Percentiles rank a stretch among this genome's conserved stretches.
Conservation (phyloP, 64 coral and sea anemone species). For the Porites lutea region DNA sequence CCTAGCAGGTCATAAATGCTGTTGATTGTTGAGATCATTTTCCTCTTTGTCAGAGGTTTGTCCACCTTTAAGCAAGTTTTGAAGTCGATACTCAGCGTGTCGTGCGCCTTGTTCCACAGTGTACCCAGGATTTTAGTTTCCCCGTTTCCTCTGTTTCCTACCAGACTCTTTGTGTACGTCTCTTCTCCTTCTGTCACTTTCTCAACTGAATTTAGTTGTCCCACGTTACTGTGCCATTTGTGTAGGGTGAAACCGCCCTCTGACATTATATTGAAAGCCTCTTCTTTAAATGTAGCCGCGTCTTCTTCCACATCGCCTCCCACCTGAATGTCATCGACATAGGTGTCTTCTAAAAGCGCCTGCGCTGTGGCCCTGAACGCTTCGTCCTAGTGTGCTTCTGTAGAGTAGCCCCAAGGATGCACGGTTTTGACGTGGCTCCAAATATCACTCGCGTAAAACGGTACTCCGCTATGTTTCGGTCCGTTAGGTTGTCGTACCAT, state of each 20-base stretch:
- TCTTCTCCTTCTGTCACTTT: no score
- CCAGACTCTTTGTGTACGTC: no score
- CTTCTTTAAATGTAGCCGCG: no score
- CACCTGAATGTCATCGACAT: no score
- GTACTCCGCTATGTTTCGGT: constrained; percentile 46
- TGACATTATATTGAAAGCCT: no score
- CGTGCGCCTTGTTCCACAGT: constrained; percentile 52
- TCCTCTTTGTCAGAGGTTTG: constrained; percentile 30
- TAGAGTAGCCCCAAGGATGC: constrained; percentile 58
- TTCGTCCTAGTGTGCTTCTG: constrained; percentile 55
- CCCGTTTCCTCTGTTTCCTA: no score
- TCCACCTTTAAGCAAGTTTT: not conserved
- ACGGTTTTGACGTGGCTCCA: constrained; percentile 49
- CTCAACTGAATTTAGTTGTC: no score
- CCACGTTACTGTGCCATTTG: no score
- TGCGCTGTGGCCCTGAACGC: constrained; percentile 19
- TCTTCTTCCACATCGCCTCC: no score
- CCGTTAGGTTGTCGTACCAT: constrained; percentile 65
- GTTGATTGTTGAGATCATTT: constrained; percentile 40
- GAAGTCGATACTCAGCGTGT: constrained; percentile 41
- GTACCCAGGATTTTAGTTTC: no score
- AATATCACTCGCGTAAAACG: constrained; percentile 66
- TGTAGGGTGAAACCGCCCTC: no score
- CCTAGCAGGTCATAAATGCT: constrained; percentile 53
- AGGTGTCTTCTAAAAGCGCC: no score